Percentiles rank a stretch among this genome's conserved stretches.
phyloP scores from a whole-genome alignment of 2,797 vertebrate genomes.

The Aphelocoma californica region DNA sequence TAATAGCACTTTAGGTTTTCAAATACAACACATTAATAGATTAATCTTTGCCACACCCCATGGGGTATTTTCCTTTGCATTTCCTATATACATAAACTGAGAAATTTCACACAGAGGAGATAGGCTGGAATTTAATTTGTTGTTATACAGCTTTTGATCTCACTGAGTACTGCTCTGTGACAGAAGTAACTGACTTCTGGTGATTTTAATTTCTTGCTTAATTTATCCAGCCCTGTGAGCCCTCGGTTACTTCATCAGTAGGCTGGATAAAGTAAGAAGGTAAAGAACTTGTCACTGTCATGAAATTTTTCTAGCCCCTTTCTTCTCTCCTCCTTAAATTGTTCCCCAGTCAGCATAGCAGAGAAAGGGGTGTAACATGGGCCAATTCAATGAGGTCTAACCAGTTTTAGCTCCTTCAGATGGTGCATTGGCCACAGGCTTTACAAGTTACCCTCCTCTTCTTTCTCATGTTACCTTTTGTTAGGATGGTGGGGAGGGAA shows the following conservation, averaged over 20 bases:
- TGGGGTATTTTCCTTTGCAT: constrained; percentile 4
- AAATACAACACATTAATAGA: constrained; percentile 12
- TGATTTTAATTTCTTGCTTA: constrained; percentile 3
- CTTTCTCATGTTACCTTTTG: neutral
- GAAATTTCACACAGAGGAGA: neutral
- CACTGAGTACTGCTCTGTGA: neutral
- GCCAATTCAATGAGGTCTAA: neutral
- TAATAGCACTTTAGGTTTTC: constrained; percentile 33
- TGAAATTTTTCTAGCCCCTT: neutral
- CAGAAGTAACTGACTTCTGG: neutral
- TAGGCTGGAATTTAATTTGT: neutral
- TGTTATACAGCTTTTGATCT: neutral
- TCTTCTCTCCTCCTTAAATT: neutral
- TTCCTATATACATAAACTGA: neutral
- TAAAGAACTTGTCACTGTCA: neutral
- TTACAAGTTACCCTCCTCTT: neutral
- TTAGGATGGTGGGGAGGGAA: neutral
- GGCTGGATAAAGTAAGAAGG: neutral
- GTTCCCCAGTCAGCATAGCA: neutral
- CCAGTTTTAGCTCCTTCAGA: neutral
- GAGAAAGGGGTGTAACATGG: neutral
- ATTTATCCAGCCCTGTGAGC: neutral
- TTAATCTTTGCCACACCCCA: constrained; percentile 32
- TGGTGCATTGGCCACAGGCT: neutral
- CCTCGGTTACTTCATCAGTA: neutral